Evolutionary conservation across 2,888 invertebrate species (phyloP).

Genomic region (Netelia inedita): DNA sequence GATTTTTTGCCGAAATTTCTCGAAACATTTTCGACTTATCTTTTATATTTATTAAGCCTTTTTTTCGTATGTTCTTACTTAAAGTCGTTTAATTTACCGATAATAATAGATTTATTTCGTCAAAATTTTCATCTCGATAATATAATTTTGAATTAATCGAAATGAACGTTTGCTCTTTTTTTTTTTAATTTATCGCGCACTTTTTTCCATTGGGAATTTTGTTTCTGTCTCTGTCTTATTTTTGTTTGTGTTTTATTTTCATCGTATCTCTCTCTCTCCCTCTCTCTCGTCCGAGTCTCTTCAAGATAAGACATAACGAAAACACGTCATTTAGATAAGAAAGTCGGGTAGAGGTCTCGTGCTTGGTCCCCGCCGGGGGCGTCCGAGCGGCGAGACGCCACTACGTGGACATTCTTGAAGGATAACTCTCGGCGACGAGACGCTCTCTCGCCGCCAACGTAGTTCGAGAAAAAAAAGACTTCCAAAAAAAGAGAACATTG

Average conservation of each 20-base stretch:
- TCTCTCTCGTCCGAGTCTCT: conserved; percentile 73
- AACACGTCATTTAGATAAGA: conserved; percentile 84
- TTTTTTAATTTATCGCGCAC: conserved; percentile 26
- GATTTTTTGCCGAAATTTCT: no score
- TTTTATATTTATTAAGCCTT: no score
- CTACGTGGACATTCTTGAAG: conserved; percentile 70
- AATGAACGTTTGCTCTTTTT: neutral
- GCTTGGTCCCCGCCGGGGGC: conserved; percentile 73
- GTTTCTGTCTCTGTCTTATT: neutral
- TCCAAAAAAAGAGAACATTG: conserved; percentile 3
- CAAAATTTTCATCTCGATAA: neutral
- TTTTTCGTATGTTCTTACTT: no score
- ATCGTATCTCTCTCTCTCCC: conserved; percentile 1
- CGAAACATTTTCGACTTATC: no score
- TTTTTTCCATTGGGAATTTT: conserved; percentile 41
- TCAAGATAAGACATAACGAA: conserved; percentile 80
- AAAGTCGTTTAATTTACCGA: no score
- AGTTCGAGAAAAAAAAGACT: conserved; percentile 23
- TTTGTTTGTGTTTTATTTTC: no score
- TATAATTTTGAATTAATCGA: neutral
- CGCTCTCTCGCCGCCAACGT: conserved; percentile 61
- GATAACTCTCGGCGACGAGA: conserved; percentile 70
- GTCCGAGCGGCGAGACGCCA: conserved; percentile 76
- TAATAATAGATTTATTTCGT: no score
- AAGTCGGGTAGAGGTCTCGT: conserved; percentile 63